Percentiles rank a stretch among this genome's conserved stretches.
These are phyloP conservation scores for Lasioglossum zephyrum DNA, from an alignment of 2,888 invertebrate species.

Conservation along the genomic window DNA sequence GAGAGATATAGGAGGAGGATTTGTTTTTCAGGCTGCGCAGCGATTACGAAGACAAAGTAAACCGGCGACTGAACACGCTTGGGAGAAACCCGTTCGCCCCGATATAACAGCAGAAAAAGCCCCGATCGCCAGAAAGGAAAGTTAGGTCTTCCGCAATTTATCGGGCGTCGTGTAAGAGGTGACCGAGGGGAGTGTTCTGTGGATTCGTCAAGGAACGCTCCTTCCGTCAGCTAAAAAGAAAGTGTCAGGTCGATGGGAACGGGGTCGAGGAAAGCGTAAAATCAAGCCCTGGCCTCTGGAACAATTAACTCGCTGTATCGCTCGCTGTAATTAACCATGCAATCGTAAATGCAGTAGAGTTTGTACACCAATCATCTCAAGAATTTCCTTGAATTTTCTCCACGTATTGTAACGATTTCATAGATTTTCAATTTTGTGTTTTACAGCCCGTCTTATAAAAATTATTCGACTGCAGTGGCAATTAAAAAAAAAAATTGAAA, in stretches of 20 bases:
- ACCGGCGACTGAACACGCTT: not conserved
- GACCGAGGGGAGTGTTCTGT: conserved; percentile 21
- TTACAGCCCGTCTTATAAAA: not conserved
- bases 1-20: not conserved
- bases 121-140: conserved; percentile 58
- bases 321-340: conserved; percentile 49
- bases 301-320: conserved; percentile 68
- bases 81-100: not conserved
- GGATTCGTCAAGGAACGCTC: conserved; percentile 45
- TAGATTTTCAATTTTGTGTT: not conserved
- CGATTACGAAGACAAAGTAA: conserved; percentile 30
- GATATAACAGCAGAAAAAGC: conserved; percentile 13
- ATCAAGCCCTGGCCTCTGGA: conserved; percentile 25
- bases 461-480: not conserved
- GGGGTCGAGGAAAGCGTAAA: conserved; percentile 8
- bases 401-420: not conserved
- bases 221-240: conserved; percentile 31
- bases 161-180: conserved; percentile 34
- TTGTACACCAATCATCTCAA: conserved; percentile 44
- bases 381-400: conserved; percentile 55
- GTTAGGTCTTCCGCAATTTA: conserved; percentile 69
- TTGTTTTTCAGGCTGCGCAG: not conserved
- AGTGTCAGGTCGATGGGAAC: conserved; percentile 28
- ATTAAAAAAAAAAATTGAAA: not conserved
- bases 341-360: conserved; percentile 48